Base-by-base conservation (phyloP, 2,888 invertebrate species). In the Campaea margaritaria region DNA sequence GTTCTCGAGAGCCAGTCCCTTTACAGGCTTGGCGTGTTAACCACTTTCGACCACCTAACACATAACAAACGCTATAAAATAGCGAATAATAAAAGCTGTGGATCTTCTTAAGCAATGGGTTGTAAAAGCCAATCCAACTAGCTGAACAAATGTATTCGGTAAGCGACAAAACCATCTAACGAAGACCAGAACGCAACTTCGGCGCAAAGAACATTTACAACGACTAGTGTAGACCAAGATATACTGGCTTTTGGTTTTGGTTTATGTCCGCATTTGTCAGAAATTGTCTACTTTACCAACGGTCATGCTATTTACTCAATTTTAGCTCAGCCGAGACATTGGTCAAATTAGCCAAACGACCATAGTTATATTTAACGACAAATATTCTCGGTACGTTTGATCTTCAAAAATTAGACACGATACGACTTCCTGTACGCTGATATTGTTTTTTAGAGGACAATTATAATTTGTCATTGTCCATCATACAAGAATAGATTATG, bases 341-440 rank as follows among this genome's bases (percentile, higher is more conserved):
- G 48, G 47, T 31, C 42, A 61, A 60, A 65, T 64, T 58, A 59
- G 62, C 56, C 60, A 54, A 49, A 52, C 58, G 49, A 41, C 51
- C 2, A 5, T 9, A 34, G 38, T 49, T 15, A 65, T 58, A 58
- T 62, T 58, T 60, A 55, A 56, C 58, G 64, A 61, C 68, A 43
- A 31, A 39, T 64, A 36, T 60, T 63, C 45, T 52, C 59, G 58
- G 64, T 53, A 52, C 57, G 59, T 62, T 50, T 60, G 58, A 54
- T 68, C 58, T 68, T 58, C 51, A 65, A 56, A 43, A 49, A 62
- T 64, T 65, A 41, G 58, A 50, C 65, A 55, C 62, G 60, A 48
- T 54, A 65, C 45, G 56, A 65, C 64, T 65, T 68, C 65, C 68
- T 60, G 65, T 53, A 47, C n/a, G n/a, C n/a, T 39, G 16, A 53